These are phyloP conservation scores for Hypomecis atomaria DNA, from an alignment of 2,888 invertebrate species.

Conservation along the genomic window DNA sequence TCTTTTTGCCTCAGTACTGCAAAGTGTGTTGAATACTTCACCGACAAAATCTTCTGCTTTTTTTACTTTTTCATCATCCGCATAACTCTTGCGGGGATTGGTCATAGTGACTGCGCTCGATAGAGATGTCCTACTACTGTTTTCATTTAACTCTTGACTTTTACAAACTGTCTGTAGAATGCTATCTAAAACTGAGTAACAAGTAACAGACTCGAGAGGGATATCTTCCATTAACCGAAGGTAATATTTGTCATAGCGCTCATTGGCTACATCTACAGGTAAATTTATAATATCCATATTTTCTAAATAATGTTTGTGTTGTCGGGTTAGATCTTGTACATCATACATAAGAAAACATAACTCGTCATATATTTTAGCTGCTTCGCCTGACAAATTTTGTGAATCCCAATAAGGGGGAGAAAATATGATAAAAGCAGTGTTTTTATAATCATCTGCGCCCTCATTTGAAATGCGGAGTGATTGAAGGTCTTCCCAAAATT, in stretches of 20 bases:
- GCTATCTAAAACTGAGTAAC: slow-evolving; percentile 68
- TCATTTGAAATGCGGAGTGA: slow-evolving; percentile 61
- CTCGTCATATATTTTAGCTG: slow-evolving; percentile 79
- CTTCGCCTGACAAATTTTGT: slow-evolving; percentile 60
- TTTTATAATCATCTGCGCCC: slow-evolving; percentile 61
- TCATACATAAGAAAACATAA: slow-evolving; percentile 81
- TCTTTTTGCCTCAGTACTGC: slow-evolving; percentile 58
- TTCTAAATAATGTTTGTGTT: slow-evolving; percentile 75
- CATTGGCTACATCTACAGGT: slow-evolving; percentile 51
- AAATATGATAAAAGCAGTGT: slow-evolving; percentile 76
- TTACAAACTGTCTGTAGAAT: slow-evolving; percentile 63
- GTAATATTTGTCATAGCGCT: slow-evolving; percentile 51
- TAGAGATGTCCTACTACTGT: slow-evolving; percentile 52
- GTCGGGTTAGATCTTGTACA: slow-evolving; percentile 78
- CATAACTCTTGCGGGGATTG: slow-evolving; percentile 37
- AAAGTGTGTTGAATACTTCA: slow-evolving; percentile 64
- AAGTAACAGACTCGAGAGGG: slow-evolving; percentile 68
- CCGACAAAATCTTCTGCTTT: slow-evolving; percentile 63
- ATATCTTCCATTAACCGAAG: slow-evolving; percentile 54
- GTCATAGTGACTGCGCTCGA: slow-evolving; percentile 51
- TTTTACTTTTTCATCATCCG: slow-evolving; percentile 52
- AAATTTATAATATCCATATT: slow-evolving; percentile 73
- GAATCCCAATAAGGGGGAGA: slow-evolving; percentile 69
- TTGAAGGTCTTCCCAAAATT: slow-evolving; percentile 74
- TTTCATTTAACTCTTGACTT: slow-evolving; percentile 44